Conservation (phyloP, 2,888 invertebrate genomes). For the Epinotia ramella region DNA sequence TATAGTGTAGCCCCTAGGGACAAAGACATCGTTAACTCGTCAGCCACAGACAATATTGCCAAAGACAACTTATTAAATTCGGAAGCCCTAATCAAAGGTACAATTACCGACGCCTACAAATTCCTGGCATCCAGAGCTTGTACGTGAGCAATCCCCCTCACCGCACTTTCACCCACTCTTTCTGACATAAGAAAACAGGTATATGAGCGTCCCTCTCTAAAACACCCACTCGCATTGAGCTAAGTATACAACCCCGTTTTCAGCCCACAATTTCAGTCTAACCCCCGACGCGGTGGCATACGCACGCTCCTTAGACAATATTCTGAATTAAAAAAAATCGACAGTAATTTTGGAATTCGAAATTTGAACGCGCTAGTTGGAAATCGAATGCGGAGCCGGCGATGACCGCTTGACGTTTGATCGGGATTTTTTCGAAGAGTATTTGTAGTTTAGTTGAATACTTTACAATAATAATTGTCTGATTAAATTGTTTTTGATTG, state of each 20-base stretch:
- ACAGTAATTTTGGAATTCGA: constrained; percentile 38
- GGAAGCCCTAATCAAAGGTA: constrained; percentile 73
- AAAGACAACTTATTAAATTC: constrained; percentile 67
- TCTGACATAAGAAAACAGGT: constrained; percentile 47
- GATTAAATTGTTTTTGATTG: constrained; percentile 41
- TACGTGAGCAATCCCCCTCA: constrained; percentile 67
- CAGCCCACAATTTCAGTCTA: constrained; percentile 72
- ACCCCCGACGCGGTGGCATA: constrained; percentile 58
- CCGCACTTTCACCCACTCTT: constrained; percentile 54
- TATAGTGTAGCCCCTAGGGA: neutral
- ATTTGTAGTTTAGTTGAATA: constrained; percentile 47
- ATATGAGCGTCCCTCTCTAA: constrained; percentile 59
- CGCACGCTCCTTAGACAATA: constrained; percentile 52
- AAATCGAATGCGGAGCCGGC: constrained; percentile 52
- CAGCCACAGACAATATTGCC: constrained; percentile 27
- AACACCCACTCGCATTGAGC: constrained; percentile 71
- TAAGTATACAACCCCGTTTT: constrained; percentile 71
- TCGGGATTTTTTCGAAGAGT: constrained; percentile 19
- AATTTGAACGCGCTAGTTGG: constrained; percentile 45
- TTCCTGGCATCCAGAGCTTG: constrained; percentile 65
- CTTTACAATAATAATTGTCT: constrained; percentile 51
- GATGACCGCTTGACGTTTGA: constrained; percentile 61
- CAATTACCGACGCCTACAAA: constrained; percentile 77
- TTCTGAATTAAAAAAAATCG: constrained; percentile 48
- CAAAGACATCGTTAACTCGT: neutral